phyloP scores from a whole-genome alignment of 2,113 vertebrate species.

The Nestor notabilis region DNA sequence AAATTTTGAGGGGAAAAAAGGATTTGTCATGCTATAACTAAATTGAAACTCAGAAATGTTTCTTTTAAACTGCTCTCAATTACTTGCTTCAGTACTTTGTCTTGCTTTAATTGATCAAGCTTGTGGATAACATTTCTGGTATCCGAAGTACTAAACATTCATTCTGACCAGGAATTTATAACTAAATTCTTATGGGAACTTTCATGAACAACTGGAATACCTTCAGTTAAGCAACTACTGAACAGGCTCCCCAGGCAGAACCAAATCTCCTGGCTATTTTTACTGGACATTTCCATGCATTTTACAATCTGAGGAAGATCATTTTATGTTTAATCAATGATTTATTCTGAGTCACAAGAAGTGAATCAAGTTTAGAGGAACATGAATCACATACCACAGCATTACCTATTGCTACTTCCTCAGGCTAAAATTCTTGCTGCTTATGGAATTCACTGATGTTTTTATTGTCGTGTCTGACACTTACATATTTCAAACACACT shows the following conservation, averaged over 20 bases:
- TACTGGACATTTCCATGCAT: neutral
- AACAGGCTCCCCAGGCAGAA: neutral
- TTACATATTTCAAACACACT: neutral
- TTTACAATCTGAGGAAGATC: neutral
- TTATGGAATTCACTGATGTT: neutral
- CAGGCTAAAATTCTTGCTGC: neutral
- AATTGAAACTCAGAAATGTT: neutral
- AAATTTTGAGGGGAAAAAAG: neutral
- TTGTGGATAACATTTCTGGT: neutral
- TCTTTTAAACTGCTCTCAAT: neutral
- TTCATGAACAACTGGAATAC: neutral
- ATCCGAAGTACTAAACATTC: neutral
- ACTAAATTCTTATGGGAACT: neutral
- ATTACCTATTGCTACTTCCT: neutral
- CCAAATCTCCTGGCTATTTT: neutral
- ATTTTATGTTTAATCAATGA: neutral
- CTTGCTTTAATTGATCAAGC: neutral
- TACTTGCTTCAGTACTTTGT: neutral
- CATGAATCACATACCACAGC: neutral
- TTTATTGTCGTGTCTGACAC: neutral
- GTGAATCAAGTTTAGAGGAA: neutral
- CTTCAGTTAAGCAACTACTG: neutral
- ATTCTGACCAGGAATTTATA: neutral
- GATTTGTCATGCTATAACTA: neutral
- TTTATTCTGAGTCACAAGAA: neutral